phyloP scores from a whole-genome alignment of 2,113 vertebrate genomes.

The Anoura caudifer region DNA sequence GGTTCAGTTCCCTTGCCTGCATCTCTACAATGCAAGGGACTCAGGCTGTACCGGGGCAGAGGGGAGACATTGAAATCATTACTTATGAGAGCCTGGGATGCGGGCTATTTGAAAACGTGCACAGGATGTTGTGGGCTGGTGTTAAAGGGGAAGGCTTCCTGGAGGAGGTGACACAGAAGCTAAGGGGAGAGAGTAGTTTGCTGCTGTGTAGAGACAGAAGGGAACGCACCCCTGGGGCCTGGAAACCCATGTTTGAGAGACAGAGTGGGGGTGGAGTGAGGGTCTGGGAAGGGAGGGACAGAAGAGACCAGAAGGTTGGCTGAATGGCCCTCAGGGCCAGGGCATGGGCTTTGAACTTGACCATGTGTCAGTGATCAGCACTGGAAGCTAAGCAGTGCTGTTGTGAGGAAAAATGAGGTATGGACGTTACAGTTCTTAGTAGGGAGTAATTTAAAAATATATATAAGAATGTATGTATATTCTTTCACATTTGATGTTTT shows the following conservation, averaged over 20 bases:
- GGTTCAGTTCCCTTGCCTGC: background rate
- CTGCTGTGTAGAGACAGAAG: accelerated
- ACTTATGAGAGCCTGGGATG: background rate
- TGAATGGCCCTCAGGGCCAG: background rate
- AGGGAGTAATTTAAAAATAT: background rate
- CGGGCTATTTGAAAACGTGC: too few relatives aligned
- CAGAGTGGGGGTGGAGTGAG: background rate
- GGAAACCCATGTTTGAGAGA: background rate
- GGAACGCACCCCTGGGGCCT: background rate
- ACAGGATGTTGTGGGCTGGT: background rate
- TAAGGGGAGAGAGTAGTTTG: background rate
- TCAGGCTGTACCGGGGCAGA: background rate
- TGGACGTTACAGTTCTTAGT: background rate
- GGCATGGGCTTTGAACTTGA: background rate
- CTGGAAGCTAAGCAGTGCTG: background rate
- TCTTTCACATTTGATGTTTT: background rate
- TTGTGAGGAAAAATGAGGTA: background rate
- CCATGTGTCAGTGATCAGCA: background rate
- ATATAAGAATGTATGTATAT: too few relatives aligned
- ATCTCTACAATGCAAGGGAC: background rate
- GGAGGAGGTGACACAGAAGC: background rate
- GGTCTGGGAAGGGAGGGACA: background rate
- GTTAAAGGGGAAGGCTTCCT: background rate
- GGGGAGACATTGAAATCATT: background rate
- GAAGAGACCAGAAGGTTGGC: background rate